Evolutionary conservation across 2,888 invertebrate species (phyloP).

Genomic region (Lypha dubia): DNA sequence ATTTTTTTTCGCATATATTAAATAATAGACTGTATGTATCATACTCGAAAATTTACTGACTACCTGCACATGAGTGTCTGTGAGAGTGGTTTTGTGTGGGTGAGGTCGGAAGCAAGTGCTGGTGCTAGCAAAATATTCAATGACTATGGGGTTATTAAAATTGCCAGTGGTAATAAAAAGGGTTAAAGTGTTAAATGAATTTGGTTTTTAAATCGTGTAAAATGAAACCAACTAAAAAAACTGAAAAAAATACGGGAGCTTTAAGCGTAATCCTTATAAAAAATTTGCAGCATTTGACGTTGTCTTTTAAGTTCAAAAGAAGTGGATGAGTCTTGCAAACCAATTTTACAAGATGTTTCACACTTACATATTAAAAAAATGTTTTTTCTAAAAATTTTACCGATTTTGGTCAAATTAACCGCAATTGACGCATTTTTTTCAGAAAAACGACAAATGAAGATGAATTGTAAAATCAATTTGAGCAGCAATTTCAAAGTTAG

Average conservation of each 20-base stretch:
- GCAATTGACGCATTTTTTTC: no score
- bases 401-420: no score
- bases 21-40: slow-evolving; percentile 4
- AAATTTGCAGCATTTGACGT: no score
- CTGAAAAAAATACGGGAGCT: neutral
- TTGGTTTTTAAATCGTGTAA: neutral
- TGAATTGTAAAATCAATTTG: no score
- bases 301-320: no score
- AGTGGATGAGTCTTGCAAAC: no score
- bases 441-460: no score
- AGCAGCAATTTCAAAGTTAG: no score
- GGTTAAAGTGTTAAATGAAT: slow-evolving; percentile 3
- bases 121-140: neutral
- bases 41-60: neutral
- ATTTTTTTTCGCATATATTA: slow-evolving; percentile 75
- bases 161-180: slow-evolving; percentile 11
- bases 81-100: neutral
- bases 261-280: no score
- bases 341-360: no score
- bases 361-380: no score
- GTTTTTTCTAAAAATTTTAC: no score
- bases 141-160: slow-evolving; percentile 17
- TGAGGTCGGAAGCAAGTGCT: neutral
- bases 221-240: slow-evolving; percentile 15
- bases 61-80: neutral